Base-by-base conservation (phyloP, 2,797 vertebrate species). In the Allobates femoralis region DNA sequence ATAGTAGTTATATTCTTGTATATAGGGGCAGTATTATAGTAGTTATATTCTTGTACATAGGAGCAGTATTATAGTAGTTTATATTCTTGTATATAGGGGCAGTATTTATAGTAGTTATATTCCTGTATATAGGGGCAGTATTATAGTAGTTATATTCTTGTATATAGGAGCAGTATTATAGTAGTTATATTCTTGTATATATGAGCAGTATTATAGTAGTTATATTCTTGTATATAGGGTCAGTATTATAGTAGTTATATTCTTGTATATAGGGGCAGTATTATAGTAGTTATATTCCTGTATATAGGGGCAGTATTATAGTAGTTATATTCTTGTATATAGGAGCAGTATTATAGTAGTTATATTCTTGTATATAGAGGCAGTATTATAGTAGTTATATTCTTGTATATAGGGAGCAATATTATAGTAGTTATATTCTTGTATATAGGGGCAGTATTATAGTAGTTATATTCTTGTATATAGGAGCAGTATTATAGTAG, bases 311-410 rank as follows among this genome's bases (percentile, higher is more conserved):
- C 55, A 58, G 55, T 58, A 58, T 58, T 60, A 26, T 60, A 60
- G 58, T 60, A 60, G 58, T 60, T 60, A 60, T 60, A 60, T 60
- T 60, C 58, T 60, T 60, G n/a, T 60, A 60, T 12, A 60, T 60
- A 60, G 58, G n/a, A 26, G 58, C n/a, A 60, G n/a, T 60, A 60
- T 60, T 60, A 60, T 60, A 60, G 58, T 60, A 60, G 58, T 60
- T 53, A 53, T 53, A 53, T 53, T 53, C 51, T 53, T n/a, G n/a
- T n/a, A n/a, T n/a, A n/a, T n/a, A n/a, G n/a, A n/a, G n/a, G n/a
- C n/a, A n/a, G n/a, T n/a, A n/a, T n/a, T n/a, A n/a, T n/a, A n/a
- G n/a, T n/a, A n/a, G n/a, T n/a, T n/a, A n/a, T n/a, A n/a, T n/a
- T n/a, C n/a, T n/a, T n/a, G n/a, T n/a, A n/a, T n/a, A n/a, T n/a